Percentiles rank a stretch among this genome's conserved stretches.
phyloP scores from a whole-genome alignment of 2,888 invertebrate genomes.

The Troglohyphantes excavatus region DNA sequence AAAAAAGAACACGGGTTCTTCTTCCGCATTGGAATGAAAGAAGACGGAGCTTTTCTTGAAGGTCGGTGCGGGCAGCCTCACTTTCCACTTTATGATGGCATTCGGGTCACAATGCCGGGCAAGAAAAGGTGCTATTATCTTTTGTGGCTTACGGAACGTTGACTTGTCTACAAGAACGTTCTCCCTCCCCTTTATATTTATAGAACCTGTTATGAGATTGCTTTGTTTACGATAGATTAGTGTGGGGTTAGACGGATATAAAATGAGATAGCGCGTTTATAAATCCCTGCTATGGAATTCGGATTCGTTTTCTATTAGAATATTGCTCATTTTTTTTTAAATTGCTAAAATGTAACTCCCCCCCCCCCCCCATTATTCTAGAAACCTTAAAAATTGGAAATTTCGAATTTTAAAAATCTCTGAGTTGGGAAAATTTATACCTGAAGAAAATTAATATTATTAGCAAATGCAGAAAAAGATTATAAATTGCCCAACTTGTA shows the following conservation, averaged over 20 bases:
- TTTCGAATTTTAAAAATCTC: no score
- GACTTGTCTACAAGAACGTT: slow-evolving; percentile 10
- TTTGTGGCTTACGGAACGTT: slow-evolving; percentile 47
- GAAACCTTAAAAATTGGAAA: no score
- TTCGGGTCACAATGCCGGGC: slow-evolving; percentile 17
- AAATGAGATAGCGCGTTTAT: slow-evolving; percentile 6
- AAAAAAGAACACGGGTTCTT: neutral
- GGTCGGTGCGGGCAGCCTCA: neutral
- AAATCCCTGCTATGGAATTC: no score
- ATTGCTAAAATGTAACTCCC: no score
- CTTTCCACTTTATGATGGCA: neutral
- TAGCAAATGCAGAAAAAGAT: no score
- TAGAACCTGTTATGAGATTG: slow-evolving; percentile 26
- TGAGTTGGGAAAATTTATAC: no score
- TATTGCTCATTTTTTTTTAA: no score
- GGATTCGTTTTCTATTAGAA: no score
- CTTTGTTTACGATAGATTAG: slow-evolving; percentile 13
- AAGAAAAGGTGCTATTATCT: slow-evolving; percentile 24
- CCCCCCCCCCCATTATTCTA: no score
- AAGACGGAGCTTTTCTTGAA: slow-evolving; percentile 41
- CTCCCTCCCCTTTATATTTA: neutral
- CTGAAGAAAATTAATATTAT: no score
- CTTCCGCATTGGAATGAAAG: slow-evolving; percentile 49
- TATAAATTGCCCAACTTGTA: no score
- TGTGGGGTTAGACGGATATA: slow-evolving; percentile 18